A percentile compares a stretch with the other conserved stretches of the same genome.
These are phyloP conservation scores for Diploptera punctata DNA, from an alignment of 2,888 invertebrate species.

Conservation along the genomic window DNA sequence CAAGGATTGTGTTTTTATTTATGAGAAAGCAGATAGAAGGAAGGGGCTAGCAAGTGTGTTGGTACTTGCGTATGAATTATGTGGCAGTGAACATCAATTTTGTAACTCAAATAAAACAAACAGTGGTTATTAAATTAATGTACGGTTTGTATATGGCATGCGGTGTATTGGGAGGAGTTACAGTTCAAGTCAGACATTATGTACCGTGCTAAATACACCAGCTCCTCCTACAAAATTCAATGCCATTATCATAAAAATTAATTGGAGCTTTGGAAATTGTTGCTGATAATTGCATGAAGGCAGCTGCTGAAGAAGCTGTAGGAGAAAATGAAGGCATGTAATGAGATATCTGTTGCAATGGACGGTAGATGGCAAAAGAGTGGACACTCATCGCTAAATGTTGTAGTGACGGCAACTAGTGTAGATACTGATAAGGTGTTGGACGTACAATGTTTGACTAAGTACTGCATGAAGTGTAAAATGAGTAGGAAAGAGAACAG, in stretches of 20 bases:
- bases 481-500: background rate
- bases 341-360: background rate
- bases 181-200: slow-evolving; percentile 1
- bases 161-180: background rate
- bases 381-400: background rate
- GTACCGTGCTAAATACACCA: background rate
- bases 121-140: background rate
- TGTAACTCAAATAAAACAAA: background rate
- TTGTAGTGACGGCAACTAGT: background rate
- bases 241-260: background rate
- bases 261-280: background rate
- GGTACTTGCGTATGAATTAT: background rate
- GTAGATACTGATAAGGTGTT: background rate
- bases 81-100: slow-evolving; percentile 1
- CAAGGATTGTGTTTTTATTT: background rate
- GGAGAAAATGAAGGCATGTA: background rate
- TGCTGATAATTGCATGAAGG: background rate
- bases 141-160: slow-evolving; percentile 3
- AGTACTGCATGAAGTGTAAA: background rate
- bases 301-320: background rate
- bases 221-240: slow-evolving; percentile 2
- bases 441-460: background rate
- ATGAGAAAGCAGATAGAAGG: background rate
- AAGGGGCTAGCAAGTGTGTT: background rate
- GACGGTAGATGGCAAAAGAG: background rate